These are phyloP conservation scores for Acridotheres tristis DNA, from an alignment of 2,797 vertebrate species.

Conservation along the genomic window DNA sequence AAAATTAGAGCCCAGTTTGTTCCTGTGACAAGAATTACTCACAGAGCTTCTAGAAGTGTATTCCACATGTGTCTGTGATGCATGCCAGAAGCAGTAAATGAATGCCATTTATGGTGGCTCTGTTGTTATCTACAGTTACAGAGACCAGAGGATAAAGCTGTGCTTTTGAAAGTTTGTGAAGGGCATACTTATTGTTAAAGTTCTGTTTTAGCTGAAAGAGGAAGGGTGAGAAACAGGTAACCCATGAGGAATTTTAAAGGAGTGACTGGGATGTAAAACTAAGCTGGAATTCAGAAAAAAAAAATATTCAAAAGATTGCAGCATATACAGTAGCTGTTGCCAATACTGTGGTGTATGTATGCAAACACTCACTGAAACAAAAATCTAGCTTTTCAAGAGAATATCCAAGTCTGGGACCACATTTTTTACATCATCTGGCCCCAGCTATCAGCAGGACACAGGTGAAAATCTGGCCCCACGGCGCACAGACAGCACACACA, in stretches of 20 bases:
- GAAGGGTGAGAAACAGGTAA: not conserved
- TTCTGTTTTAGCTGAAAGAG: not conserved
- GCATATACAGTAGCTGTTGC: not conserved
- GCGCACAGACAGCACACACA: accelerated
- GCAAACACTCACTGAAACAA: not conserved
- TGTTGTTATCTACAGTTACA: conserved; percentile 33
- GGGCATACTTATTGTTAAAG: not conserved
- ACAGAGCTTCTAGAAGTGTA: not conserved
- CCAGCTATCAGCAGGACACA: accelerated
- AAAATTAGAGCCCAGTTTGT: not conserved
- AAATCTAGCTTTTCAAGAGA: not conserved
- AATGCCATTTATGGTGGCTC: conserved; percentile 19
- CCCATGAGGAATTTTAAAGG: not conserved
- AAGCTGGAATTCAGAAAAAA: not conserved
- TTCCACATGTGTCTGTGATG: conserved; percentile 13
- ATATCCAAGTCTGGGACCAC: not conserved
- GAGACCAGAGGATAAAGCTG: not conserved
- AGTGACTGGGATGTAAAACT: not conserved
- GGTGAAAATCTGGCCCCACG: not conserved
- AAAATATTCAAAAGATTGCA: not conserved
- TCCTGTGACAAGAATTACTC: not conserved
- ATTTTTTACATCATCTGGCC: not conserved
- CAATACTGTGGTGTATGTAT: not conserved
- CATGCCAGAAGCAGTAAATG: conserved; percentile 42
- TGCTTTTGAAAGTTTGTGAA: not conserved